These are phyloP conservation scores for Champsocephalus esox DNA, from an alignment of 2,797 vertebrate species.

Conservation along the genomic window DNA sequence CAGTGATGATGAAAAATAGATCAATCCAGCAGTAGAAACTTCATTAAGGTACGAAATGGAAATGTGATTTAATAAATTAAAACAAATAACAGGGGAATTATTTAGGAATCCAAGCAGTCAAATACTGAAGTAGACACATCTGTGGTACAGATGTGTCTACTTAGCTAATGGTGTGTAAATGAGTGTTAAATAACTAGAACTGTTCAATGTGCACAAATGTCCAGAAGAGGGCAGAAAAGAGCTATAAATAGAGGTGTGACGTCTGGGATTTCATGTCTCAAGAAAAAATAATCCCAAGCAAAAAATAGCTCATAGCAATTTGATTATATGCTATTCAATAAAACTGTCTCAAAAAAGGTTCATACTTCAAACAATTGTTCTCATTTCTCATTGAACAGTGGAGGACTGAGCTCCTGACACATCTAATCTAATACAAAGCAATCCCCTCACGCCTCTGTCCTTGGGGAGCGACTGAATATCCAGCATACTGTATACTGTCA, in stretches of 20 bases:
- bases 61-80: not conserved
- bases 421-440: conserved; percentile 44
- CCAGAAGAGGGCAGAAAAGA: conserved; percentile 81
- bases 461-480: conserved; percentile 42
- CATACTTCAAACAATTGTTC: not conserved
- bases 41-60: not conserved
- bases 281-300: conserved; percentile 12
- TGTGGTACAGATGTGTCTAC: not conserved
- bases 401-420: conserved; percentile 17
- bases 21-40: not conserved
- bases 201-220: conserved; percentile 41
- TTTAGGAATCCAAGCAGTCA: not conserved
- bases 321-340: conserved; percentile 17
- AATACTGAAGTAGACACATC: not conserved
- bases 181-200: not conserved
- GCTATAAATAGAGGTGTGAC: conserved; percentile 23
- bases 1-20: not conserved
- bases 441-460: conserved; percentile 30
- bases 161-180: not conserved
- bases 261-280: not conserved
- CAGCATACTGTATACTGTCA: conserved; percentile 15
- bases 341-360: conserved; percentile 19
- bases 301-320: not conserved
- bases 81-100: not conserved
- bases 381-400: conserved; percentile 18